These are phyloP conservation scores for Noctua comes DNA, from an alignment of 2,888 invertebrate species.

Conservation along the genomic window DNA sequence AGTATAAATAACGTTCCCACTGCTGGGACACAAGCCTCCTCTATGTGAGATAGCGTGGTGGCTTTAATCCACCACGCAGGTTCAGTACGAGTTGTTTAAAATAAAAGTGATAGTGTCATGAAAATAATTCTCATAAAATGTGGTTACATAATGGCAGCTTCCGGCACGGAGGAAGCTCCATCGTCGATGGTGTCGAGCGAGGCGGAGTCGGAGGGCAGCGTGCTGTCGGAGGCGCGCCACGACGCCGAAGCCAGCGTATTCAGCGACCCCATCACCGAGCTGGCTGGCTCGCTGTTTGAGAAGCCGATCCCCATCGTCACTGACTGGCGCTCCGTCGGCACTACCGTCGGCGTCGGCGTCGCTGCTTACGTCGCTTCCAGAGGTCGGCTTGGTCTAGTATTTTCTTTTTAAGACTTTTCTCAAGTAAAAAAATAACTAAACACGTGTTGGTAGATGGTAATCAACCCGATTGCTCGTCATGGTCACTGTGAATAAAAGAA, in stretches of 20 bases:
- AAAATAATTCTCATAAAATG: slow-evolving; percentile 31
- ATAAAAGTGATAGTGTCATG: slow-evolving; percentile 20
- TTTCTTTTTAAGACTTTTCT: neutral
- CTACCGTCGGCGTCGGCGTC: slow-evolving; percentile 55
- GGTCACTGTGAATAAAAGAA: neutral
- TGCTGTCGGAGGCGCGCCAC: slow-evolving; percentile 79
- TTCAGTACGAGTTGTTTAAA: neutral
- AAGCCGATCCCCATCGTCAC: slow-evolving; percentile 70
- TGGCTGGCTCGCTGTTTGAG: slow-evolving; percentile 67
- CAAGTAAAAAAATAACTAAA: neutral
- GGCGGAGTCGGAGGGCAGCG: slow-evolving; percentile 86
- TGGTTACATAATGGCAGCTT: slow-evolving; percentile 59
- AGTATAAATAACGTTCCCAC: neutral
- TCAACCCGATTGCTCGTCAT: too few species aligned
- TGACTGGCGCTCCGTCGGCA: slow-evolving; percentile 80
- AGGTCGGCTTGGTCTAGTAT: slow-evolving; percentile 71
- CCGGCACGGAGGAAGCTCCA: slow-evolving; percentile 86
- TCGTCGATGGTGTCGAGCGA: slow-evolving; percentile 88
- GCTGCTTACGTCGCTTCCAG: slow-evolving; percentile 77
- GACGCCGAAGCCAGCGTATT: slow-evolving; percentile 69
- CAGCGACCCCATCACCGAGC: slow-evolving; percentile 70
- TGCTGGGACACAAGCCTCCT: neutral
- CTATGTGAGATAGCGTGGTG: neutral
- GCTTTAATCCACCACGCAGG: neutral
- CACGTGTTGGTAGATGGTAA: neutral